Evolutionary conservation across 2,113 vertebrate genomes (phyloP).

Genomic region (Toxotes chatareus): DNA sequence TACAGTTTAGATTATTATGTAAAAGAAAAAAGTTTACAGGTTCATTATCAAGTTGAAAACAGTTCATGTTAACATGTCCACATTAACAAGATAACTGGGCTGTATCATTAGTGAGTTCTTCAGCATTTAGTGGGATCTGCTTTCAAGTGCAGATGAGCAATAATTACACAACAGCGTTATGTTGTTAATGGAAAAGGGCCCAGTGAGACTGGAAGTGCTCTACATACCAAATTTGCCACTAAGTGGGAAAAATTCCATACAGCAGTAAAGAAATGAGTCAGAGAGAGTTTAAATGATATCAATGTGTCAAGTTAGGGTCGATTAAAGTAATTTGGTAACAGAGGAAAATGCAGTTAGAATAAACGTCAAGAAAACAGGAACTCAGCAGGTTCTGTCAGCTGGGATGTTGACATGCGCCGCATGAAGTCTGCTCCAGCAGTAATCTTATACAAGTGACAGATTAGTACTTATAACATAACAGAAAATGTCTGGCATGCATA

Average conservation of each 20-base stretch:
- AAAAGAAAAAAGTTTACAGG: not conserved
- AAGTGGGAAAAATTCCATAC: constrained; percentile 13
- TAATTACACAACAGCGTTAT: constrained; percentile 60
- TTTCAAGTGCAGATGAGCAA: constrained; percentile 64
- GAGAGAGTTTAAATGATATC: constrained; percentile 58
- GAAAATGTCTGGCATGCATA: constrained; percentile 31
- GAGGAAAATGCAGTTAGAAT: constrained; percentile 53
- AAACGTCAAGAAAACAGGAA: constrained; percentile 56
- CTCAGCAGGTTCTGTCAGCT: constrained; percentile 65
- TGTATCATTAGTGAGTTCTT: constrained; percentile 23
- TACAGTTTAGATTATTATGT: not conserved
- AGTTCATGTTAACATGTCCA: not conserved
- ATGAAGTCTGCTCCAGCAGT: constrained; percentile 41
- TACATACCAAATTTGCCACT: constrained; percentile 40
- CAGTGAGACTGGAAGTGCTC: constrained; percentile 47
- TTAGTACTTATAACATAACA: constrained; percentile 49
- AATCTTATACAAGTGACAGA: constrained; percentile 67
- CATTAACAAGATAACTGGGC: constrained; percentile 29
- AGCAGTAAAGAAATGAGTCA: constrained; percentile 12
- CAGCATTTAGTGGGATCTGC: constrained; percentile 38
- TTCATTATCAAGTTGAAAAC: not conserved
- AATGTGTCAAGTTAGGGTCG: constrained; percentile 59
- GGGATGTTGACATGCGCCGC: constrained; percentile 52
- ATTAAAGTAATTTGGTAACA: constrained; percentile 58
- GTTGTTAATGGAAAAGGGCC: constrained; percentile 57